Percentiles rank a stretch among this genome's conserved stretches.
phyloP scores from a whole-genome alignment of 2,797 vertebrate species.

The Todus mexicanus region DNA sequence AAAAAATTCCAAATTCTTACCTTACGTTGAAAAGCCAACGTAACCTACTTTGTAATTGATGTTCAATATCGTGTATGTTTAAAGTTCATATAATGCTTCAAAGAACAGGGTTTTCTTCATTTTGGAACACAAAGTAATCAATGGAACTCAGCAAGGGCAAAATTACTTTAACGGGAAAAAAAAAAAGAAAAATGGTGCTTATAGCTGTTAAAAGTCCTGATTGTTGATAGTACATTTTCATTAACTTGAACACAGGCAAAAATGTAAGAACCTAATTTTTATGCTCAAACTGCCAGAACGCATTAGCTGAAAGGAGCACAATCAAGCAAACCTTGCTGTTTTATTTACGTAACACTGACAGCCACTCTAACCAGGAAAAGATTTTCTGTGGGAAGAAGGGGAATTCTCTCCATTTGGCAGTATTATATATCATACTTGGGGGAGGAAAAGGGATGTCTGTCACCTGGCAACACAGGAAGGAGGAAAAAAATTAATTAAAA shows the following conservation, averaged over 20 bases:
- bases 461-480: neutral
- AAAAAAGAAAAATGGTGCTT: neutral
- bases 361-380: neutral
- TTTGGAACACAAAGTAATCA: neutral
- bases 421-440: neutral
- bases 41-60: neutral
- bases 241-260: neutral
- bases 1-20: neutral
- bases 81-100: neutral
- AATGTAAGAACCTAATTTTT: constrained; percentile 7
- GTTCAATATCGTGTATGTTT: neutral
- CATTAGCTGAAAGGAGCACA: neutral
- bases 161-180: neutral
- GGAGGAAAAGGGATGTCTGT: neutral
- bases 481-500: neutral
- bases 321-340: neutral
- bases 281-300: neutral
- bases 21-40: neutral
- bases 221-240: neutral
- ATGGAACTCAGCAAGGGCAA: neutral
- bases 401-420: neutral
- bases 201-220: neutral
- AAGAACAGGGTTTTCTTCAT: neutral
- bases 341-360: neutral
- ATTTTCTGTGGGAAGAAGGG: neutral